Percentiles rank a stretch among this genome's conserved stretches.
phyloP scores from a whole-genome alignment of 2,113 vertebrate genomes.

The Serinus canaria region DNA sequence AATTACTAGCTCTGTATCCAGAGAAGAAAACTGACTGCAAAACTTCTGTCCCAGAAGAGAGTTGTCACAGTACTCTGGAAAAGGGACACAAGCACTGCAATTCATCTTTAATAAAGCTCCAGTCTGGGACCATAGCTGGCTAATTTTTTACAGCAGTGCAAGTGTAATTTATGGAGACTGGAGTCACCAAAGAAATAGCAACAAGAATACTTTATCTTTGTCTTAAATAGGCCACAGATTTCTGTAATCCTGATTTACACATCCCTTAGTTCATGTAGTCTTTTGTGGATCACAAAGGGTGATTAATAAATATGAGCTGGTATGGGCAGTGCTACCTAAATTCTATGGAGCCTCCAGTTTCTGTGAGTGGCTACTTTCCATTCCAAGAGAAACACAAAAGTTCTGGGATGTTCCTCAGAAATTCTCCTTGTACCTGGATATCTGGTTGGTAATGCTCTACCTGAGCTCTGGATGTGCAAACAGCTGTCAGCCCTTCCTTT shows the following conservation, averaged over 20 bases:
- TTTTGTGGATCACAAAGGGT: neutral
- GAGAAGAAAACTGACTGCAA: neutral
- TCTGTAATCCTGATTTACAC: neutral
- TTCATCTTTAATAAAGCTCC: neutral
- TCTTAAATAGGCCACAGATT: neutral
- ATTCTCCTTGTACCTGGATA: neutral
- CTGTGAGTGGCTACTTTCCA: neutral
- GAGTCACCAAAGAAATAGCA: neutral
- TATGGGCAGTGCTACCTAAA: neutral
- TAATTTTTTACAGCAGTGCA: neutral
- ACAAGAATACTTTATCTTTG: neutral
- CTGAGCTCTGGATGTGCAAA: neutral
- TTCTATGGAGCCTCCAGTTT: neutral
- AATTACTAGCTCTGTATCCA: neutral
- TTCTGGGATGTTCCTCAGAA: neutral
- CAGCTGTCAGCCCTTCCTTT: neutral
- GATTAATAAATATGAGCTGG: neutral
- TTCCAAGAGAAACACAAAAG: neutral
- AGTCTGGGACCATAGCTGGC: neutral
- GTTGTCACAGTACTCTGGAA: neutral
- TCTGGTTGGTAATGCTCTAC: neutral
- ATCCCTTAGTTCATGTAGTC: neutral
- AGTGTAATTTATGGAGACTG: neutral
- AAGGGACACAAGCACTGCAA: accelerated
- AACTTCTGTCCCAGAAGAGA: neutral